phyloP scores from a whole-genome alignment of 2,113 vertebrate genomes.

The Gadus macrocephalus region DNA sequence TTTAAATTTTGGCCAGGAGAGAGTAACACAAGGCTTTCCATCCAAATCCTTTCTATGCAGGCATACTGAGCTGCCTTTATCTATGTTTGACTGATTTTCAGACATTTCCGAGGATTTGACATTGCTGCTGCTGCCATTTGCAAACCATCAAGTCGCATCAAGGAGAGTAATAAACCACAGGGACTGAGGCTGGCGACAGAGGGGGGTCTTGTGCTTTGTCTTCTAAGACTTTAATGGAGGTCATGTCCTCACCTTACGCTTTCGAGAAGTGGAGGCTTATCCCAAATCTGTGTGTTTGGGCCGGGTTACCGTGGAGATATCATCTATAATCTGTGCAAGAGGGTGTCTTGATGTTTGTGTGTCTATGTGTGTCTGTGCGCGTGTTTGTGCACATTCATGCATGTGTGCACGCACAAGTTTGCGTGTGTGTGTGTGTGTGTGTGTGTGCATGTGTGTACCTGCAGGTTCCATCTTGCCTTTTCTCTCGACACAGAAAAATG shows the following conservation, averaged over 20 bases:
- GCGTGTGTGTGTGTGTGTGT: too few relatives aligned
- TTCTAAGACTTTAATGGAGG: slow-evolving; percentile 42
- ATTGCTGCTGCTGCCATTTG: slow-evolving; percentile 37
- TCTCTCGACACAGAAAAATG: slow-evolving; percentile 5
- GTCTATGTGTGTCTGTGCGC: too few relatives aligned
- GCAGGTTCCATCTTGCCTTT: slow-evolving; percentile 24
- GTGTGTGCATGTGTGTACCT: slow-evolving; percentile 10
- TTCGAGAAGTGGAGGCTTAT: slow-evolving; percentile 40
- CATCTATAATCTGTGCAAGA: slow-evolving; percentile 6
- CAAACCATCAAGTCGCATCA: slow-evolving; percentile 29
- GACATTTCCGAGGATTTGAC: slow-evolving; percentile 52
- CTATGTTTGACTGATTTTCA: slow-evolving; percentile 35
- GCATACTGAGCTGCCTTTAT: neutral
- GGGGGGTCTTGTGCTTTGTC: slow-evolving; percentile 18
- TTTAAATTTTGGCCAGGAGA: too few relatives aligned
- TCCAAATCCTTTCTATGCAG: too few relatives aligned
- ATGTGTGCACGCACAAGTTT: slow-evolving; percentile 5
- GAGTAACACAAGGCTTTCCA: too few relatives aligned
- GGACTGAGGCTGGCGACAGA: slow-evolving; percentile 6
- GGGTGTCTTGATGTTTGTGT: too few relatives aligned
- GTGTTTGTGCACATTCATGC: too few relatives aligned
- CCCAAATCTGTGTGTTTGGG: slow-evolving; percentile 18
- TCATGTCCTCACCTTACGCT: slow-evolving; percentile 45
- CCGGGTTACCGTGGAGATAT: slow-evolving; percentile 34
- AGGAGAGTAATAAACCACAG: slow-evolving; percentile 21